Evolutionary conservation across 2,113 vertebrate species (phyloP).

Genomic region (Lepus timidus): DNA sequence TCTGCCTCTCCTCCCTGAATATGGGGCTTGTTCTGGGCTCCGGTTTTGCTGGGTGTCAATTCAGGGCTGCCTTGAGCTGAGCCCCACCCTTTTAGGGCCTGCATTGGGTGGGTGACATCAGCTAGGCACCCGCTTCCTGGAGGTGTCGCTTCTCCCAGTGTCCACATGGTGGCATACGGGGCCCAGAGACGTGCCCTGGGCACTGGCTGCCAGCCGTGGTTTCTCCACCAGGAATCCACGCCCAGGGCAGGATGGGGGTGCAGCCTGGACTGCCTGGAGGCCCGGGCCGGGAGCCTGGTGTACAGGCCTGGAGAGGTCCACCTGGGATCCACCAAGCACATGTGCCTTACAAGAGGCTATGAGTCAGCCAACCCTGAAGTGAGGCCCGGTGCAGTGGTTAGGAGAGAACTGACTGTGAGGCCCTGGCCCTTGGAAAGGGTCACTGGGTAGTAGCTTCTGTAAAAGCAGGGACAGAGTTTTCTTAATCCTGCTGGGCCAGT

Average conservation of each 20-base stretch:
- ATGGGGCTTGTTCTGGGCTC: neutral
- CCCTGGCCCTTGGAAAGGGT: neutral
- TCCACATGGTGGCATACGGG: conserved; percentile 59
- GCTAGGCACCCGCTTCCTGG: neutral
- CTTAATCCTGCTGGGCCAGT: neutral
- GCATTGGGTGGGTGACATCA: neutral
- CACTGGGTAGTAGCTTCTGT: neutral
- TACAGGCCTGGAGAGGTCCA: neutral
- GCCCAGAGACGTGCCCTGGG: neutral
- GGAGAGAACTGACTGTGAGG: neutral
- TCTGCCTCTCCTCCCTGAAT: neutral
- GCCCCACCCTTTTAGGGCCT: neutral
- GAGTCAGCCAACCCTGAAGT: neutral
- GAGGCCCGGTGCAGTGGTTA: too few relatives aligned
- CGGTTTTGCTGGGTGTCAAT: neutral
- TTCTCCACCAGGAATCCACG: neutral
- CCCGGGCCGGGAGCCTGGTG: neutral
- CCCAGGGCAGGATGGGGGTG: too few relatives aligned
- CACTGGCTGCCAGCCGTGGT: fast-evolving
- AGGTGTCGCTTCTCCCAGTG: neutral
- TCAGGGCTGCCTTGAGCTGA: neutral
- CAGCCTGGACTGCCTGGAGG: neutral
- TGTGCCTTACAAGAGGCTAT: neutral
- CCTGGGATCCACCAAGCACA: neutral
- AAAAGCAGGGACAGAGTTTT: neutral